Conservation (phyloP, 2,797 vertebrate genomes). For the Anguilla obscura region DNA sequence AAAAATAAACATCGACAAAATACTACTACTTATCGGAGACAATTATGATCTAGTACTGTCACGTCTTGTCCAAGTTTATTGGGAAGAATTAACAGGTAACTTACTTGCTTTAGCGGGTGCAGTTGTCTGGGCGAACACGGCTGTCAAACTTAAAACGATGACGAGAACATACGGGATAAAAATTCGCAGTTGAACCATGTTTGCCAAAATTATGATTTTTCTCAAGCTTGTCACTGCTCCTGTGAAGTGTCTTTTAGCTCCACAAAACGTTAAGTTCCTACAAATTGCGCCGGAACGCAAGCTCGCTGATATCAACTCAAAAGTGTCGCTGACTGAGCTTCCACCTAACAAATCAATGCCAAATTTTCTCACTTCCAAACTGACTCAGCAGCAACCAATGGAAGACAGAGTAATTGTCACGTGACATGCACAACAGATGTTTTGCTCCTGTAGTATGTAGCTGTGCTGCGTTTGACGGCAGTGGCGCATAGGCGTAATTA, state of each 20-base stretch:
- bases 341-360: background rate
- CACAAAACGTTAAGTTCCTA: background rate
- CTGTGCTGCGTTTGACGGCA: background rate
- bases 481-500: background rate
- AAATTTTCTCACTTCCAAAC: background rate
- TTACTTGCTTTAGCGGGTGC: conserved; percentile 53
- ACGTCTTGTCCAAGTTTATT: background rate
- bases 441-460: background rate
- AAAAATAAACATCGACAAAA: background rate
- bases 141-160: conserved; percentile 26
- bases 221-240: background rate
- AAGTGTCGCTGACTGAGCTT: background rate
- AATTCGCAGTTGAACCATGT: conserved; percentile 51
- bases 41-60: background rate
- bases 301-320: background rate
- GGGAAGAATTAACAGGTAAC: conserved; percentile 39
- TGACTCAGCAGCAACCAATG: background rate
- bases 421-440: background rate
- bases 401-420: background rate
- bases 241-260: background rate
- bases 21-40: background rate
- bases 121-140: conserved; percentile 52
- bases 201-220: conserved; percentile 26
- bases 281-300: background rate
- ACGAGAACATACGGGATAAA: conserved; percentile 17